Evolutionary conservation across 1,140 invertebrate species (phyloP).

Genomic region (Pseudomyrmex flavicornis): DNA sequence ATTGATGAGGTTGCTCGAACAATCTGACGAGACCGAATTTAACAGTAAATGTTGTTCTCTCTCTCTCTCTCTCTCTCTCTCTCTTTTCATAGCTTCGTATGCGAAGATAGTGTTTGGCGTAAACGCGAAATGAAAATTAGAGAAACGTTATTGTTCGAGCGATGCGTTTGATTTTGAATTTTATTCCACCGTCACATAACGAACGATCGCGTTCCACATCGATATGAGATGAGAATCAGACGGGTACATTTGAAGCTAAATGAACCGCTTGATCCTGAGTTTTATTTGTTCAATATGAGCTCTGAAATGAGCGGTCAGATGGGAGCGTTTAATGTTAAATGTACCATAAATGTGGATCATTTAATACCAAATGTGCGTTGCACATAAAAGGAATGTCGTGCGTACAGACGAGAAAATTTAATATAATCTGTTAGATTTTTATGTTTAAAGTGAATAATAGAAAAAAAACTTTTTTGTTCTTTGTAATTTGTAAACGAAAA

Average conservation of each 20-base stretch:
- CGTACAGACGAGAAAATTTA: not conserved
- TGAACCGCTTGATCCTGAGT: constrained; percentile 1
- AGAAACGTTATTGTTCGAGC: not conserved
- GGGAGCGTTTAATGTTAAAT: constrained; percentile 6
- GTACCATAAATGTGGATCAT: constrained; percentile 5
- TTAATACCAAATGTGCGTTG: constrained; percentile 7
- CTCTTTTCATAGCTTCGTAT: not conserved
- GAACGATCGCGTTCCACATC: not conserved
- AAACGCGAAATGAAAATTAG: constrained; percentile 19
- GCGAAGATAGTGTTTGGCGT: not conserved
- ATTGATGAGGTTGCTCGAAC: not conserved
- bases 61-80: not conserved
- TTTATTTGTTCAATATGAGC: constrained; percentile 10
- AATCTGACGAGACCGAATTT: constrained; percentile 11
- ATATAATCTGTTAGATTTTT: not conserved
- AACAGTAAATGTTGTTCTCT: not conserved
- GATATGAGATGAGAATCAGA: not conserved
- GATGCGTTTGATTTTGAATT: constrained; percentile 12
- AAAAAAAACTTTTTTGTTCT: not conserved
- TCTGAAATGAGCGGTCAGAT: not conserved
- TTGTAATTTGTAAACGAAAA: not conserved
- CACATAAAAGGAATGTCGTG: not conserved
- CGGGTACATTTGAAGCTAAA: constrained; percentile 16
- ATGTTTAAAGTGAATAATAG: not conserved
- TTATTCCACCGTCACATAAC: not conserved